phyloP scores from a whole-genome alignment of 2,113 vertebrate species.

The Eptatretus burgeri region DNA sequence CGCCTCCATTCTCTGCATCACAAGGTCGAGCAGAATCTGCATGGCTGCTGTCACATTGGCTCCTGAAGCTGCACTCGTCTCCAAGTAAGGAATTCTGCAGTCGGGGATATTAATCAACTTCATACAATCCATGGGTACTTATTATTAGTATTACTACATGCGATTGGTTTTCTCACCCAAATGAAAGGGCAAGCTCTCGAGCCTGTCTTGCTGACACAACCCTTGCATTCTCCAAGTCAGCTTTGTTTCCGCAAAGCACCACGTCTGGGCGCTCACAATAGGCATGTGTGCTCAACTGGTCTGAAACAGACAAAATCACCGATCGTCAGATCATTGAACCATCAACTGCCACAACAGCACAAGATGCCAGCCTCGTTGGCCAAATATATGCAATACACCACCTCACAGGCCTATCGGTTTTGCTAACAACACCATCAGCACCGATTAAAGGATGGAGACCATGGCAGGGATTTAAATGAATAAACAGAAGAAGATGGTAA shows the following conservation, averaged over 20 bases:
- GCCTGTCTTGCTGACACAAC: constrained; percentile 71
- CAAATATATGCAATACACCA: too few species aligned
- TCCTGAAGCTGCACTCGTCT: constrained; percentile 63
- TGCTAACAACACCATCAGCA: too few species aligned
- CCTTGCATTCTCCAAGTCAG: constrained; percentile 33
- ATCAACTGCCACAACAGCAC: too few species aligned
- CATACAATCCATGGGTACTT: background rate
- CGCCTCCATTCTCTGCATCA: constrained; percentile 88
- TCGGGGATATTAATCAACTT: background rate
- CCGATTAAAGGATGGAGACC: too few species aligned
- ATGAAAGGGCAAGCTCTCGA: constrained; percentile 66
- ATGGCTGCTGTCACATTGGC: constrained; percentile 50
- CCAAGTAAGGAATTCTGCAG: constrained; percentile 53
- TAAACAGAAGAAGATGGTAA: too few species aligned
- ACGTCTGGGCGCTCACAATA: background rate
- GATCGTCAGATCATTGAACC: too few species aligned
- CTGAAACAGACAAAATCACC: background rate
- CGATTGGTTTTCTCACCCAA: constrained; percentile 22
- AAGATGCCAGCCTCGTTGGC: too few species aligned
- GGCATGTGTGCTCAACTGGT: constrained; percentile 3
- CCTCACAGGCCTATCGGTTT: too few species aligned
- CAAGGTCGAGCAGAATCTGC: constrained; percentile 56
- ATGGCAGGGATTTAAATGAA: too few species aligned
- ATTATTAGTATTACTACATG: background rate
- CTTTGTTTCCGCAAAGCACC: constrained; percentile 6